phyloP scores from a whole-genome alignment of 1,140 invertebrate species.

The Procambarus virginalis region DNA sequence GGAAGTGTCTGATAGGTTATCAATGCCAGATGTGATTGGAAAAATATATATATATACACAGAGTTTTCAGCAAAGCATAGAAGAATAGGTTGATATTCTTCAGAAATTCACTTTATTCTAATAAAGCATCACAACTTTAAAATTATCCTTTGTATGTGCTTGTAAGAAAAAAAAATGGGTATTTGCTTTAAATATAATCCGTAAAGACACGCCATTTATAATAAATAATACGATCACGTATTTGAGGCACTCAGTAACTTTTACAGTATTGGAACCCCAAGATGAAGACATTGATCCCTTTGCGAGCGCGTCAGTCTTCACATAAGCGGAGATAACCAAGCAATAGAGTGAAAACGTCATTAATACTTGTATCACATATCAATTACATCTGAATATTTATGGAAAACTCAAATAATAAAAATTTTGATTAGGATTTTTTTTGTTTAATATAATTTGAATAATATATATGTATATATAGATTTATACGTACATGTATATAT shows the following conservation, averaged over 20 bases:
- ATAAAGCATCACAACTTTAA: neutral
- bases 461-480: no score
- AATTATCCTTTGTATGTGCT: neutral
- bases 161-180: neutral
- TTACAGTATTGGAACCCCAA: neutral
- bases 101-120: neutral
- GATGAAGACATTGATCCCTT: neutral
- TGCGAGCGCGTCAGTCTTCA: no score
- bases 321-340: neutral
- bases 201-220: neutral
- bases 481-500: no score
- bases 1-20: neutral
- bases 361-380: constrained; percentile 1
- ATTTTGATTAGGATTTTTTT: no score
- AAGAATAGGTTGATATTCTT: neutral
- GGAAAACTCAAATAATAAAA: no score
- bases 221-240: neutral
- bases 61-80: neutral
- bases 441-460: no score
- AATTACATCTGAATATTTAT: neutral
- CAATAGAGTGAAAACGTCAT: neutral
- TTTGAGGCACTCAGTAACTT: neutral
- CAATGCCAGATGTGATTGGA: neutral
- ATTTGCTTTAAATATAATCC: neutral
- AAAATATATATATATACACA: neutral